Percentiles rank a stretch among this genome's conserved stretches.
Conservation (phyloP, 2,113 vertebrate genomes). For the Hoplias malabaricus region DNA sequence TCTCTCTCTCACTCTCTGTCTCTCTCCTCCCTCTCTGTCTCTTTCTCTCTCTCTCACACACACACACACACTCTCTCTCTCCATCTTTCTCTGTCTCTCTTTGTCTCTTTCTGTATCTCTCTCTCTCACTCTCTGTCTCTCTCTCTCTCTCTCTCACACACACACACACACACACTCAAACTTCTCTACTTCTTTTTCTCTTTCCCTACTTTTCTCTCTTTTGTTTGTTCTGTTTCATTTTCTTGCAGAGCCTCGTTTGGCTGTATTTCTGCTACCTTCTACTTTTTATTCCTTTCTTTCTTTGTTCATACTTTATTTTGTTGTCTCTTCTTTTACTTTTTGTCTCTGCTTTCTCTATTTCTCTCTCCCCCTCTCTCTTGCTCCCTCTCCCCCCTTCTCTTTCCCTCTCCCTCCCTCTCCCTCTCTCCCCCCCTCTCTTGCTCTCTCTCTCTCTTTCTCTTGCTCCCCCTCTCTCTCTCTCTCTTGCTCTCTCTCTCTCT, state of each 20-base stretch:
- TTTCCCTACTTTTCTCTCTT: too few relatives aligned
- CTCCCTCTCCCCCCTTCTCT: background rate
- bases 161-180: too few relatives aligned
- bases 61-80: conserved; percentile 11
- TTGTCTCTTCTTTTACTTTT: too few relatives aligned
- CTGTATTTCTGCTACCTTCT: too few relatives aligned
- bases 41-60: background rate
- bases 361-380: background rate
- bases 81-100: conserved; percentile 31
- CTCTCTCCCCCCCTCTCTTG: background rate
- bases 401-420: background rate
- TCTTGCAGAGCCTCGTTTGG: too few relatives aligned
- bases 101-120: background rate
- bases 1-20: background rate
- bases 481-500: conserved; percentile 24
- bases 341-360: too few relatives aligned
- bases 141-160: background rate
- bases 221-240: too few relatives aligned
- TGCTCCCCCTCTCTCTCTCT: conserved; percentile 17
- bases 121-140: too few relatives aligned
- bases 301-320: too few relatives aligned
- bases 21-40: background rate
- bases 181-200: too few relatives aligned
- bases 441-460: background rate
- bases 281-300: too few relatives aligned